Percentiles rank a stretch among this genome's conserved stretches.
Evolutionary conservation across 2,797 vertebrate species (phyloP).

Genomic region (Dromococcyx pavoninus): DNA sequence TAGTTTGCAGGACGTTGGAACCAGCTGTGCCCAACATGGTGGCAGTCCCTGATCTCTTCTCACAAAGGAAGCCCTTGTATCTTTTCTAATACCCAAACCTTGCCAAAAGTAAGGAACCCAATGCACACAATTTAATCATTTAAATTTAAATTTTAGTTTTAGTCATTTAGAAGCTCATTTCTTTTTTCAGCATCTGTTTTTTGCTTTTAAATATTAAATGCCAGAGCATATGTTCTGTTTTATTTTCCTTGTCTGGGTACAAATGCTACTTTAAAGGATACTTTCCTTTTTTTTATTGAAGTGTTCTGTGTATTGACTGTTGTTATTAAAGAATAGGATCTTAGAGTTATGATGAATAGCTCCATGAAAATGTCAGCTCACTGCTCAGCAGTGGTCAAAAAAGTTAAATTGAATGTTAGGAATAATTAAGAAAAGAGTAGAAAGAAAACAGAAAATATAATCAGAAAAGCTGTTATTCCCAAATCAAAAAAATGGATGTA

Average conservation of each 20-base stretch:
- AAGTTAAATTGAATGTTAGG: not conserved
- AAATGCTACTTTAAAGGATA: not conserved
- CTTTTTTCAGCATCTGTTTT: not conserved
- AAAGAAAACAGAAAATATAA: not conserved
- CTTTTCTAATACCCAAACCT: not conserved
- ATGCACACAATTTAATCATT: not conserved
- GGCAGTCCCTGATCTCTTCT: rapidly evolving
- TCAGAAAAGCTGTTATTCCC: not conserved
- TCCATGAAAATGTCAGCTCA: not conserved
- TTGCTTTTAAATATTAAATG: not conserved
- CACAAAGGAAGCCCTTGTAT: not conserved
- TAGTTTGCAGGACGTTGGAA: not conserved
- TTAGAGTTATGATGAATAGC: not conserved
- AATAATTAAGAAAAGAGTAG: not conserved
- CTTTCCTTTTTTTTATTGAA: not conserved
- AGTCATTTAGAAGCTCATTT: not conserved
- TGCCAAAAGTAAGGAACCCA: not conserved
- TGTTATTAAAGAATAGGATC: not conserved
- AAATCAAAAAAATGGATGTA: not conserved
- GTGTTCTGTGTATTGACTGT: not conserved
- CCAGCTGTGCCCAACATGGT: rapidly evolving
- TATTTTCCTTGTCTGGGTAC: not conserved
- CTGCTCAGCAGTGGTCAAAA: not conserved
- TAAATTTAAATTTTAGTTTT: no score
- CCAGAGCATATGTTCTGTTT: not conserved